Percentiles rank a stretch among this genome's conserved stretches.
phyloP scores from a whole-genome alignment of 2,113 vertebrate species.

The Indicator indicator region DNA sequence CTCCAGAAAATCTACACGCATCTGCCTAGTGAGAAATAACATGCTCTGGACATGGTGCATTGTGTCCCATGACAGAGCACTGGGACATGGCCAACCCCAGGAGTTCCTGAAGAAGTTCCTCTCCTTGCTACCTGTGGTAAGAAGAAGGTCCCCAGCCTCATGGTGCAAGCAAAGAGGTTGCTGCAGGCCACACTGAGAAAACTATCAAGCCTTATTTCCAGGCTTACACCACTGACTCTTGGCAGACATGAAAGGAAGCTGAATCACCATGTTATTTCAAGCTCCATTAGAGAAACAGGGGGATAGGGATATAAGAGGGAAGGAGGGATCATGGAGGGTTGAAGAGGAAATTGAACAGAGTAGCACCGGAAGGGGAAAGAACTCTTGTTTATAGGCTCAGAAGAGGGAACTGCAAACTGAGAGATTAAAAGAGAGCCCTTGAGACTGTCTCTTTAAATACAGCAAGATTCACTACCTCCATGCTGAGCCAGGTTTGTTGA shows the following conservation, averaged over 20 bases:
- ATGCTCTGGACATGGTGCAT: rapidly evolving
- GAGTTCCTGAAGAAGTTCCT: background rate
- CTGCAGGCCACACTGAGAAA: background rate
- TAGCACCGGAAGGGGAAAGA: conserved; percentile 43
- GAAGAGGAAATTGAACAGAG: conserved; percentile 59
- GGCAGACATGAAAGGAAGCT: conserved; percentile 6
- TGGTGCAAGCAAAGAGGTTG: background rate
- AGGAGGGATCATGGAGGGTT: conserved; percentile 47
- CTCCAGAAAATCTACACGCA: background rate
- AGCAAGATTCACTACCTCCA: conserved; percentile 52
- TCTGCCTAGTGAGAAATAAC: background rate
- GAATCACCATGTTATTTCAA: conserved; percentile 49
- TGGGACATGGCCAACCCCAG: background rate
- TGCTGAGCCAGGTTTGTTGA: conserved; percentile 31
- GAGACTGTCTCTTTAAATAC: conserved; percentile 58
- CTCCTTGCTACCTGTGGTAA: background rate
- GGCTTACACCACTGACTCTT: background rate
- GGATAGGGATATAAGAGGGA: background rate
- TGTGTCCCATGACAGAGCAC: background rate
- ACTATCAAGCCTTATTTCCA: background rate
- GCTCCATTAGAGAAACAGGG: conserved; percentile 62
- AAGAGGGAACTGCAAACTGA: conserved; percentile 56
- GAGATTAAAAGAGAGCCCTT: conserved; percentile 61
- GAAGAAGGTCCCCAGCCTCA: background rate
- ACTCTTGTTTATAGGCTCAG: conserved; percentile 40